phyloP scores from a whole-genome alignment of 2,888 invertebrate genomes.

The Spisula subtruncata region DNA sequence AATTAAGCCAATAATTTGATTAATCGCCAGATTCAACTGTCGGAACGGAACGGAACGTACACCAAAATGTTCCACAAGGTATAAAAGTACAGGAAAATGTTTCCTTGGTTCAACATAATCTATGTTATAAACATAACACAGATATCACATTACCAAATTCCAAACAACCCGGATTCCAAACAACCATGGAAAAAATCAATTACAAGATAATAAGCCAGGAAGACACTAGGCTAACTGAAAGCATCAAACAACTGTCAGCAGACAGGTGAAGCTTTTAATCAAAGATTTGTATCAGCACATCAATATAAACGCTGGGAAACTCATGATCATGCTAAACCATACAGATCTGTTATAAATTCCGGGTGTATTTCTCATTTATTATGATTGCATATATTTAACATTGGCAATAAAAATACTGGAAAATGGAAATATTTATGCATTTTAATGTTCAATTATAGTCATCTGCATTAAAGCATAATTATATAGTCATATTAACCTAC shows the following conservation, averaged over 20 bases:
- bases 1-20: background rate
- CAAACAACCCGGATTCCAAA: conserved; percentile 13
- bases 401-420: background rate
- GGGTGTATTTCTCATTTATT: too few species aligned
- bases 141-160: background rate
- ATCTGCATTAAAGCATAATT: too few species aligned
- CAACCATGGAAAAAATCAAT: conserved; percentile 21
- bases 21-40: background rate
- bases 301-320: background rate
- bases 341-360: background rate
- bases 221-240: conserved; percentile 7
- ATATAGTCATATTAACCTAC: too few species aligned
- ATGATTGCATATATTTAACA: background rate
- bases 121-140: background rate
- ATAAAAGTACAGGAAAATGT: background rate
- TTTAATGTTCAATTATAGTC: too few species aligned
- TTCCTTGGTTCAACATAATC: background rate
- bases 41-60: too few species aligned
- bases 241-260: conserved; percentile 10
- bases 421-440: too few species aligned
- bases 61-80: background rate
- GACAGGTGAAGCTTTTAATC: conserved; percentile 12
- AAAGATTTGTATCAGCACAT: background rate
- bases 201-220: conserved; percentile 21
- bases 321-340: background rate